phyloP scores from a whole-genome alignment of 2,888 invertebrate genomes.

The Cephus rjabovi region DNA sequence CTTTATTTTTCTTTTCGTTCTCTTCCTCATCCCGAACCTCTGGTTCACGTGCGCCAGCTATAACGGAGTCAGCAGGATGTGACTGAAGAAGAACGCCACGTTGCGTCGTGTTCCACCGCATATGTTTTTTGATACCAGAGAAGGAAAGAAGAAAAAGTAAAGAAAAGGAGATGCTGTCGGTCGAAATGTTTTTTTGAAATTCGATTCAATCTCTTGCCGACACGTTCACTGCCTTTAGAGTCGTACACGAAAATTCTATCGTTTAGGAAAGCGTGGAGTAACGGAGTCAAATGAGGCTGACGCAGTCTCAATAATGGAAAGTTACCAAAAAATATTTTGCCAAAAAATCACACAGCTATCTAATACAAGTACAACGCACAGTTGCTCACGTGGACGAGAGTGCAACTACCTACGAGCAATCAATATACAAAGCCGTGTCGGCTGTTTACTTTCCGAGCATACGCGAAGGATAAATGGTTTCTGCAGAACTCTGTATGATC shows the following conservation, averaged over 20 bases:
- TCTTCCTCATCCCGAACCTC: background rate
- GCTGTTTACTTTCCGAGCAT: background rate
- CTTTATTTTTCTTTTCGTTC: background rate
- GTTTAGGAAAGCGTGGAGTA: background rate
- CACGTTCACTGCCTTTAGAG: background rate
- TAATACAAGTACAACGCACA: background rate
- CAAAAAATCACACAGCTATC: background rate
- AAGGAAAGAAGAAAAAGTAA: background rate
- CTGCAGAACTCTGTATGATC: background rate
- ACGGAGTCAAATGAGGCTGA: background rate
- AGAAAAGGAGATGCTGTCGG: conserved; percentile 11
- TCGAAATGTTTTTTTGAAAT: conserved; percentile 30
- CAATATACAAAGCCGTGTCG: background rate
- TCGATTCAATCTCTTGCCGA: conserved; percentile 30
- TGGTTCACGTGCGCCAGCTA: background rate
- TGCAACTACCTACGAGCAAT: background rate
- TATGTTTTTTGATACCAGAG: conserved; percentile 21
- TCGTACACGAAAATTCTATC: background rate
- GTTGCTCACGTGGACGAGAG: background rate
- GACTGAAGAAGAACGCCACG: conserved; percentile 13
- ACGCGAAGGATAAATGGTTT: background rate
- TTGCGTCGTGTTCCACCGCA: background rate
- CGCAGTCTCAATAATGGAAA: background rate
- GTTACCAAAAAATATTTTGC: background rate
- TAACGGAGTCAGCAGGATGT: conserved; percentile 30